phyloP scores from a whole-genome alignment of 2,797 vertebrate species.

The Mallotus villosus region DNA sequence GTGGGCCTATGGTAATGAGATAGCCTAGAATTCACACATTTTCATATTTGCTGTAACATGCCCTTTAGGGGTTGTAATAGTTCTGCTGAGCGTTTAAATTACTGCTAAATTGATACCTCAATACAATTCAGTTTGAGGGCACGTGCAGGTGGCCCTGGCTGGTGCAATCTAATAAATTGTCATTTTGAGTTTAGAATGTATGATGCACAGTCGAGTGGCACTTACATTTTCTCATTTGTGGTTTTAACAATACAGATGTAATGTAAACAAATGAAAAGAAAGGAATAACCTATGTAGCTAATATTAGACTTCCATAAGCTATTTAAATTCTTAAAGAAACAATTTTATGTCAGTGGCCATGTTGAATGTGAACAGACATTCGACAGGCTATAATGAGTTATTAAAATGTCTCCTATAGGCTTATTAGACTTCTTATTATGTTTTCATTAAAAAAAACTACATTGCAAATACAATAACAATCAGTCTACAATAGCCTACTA shows the following conservation, averaged over 20 bases:
- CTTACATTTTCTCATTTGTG: not conserved
- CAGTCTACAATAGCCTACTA: no score
- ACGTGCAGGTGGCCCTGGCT: constrained; percentile 64
- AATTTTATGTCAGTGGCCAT: no score
- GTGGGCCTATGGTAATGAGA: constrained; percentile 85
- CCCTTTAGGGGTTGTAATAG: constrained; percentile 71
- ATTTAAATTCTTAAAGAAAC: not conserved
- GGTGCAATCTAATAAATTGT: constrained; percentile 8
- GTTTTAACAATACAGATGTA: not conserved
- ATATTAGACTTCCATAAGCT: not conserved
- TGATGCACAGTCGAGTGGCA: not conserved
- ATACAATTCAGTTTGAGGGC: constrained; percentile 50
- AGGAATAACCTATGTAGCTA: not conserved
- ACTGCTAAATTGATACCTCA: constrained; percentile 76
- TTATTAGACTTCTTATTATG: no score
- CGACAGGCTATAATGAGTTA: no score
- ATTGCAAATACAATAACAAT: no score
- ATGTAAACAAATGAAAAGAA: not conserved
- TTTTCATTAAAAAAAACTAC: no score
- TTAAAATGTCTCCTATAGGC: no score
- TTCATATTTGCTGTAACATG: constrained; percentile 85
- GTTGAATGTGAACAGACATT: not conserved
- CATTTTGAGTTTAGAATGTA: constrained; percentile 4
- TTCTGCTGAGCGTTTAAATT: constrained; percentile 79
- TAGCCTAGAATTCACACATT: constrained; percentile 77